Evolutionary conservation across 2,113 vertebrate genomes (phyloP), one percentile per base, ranked within the genome.

Genomic region (Diadophis punctatus): DNA sequence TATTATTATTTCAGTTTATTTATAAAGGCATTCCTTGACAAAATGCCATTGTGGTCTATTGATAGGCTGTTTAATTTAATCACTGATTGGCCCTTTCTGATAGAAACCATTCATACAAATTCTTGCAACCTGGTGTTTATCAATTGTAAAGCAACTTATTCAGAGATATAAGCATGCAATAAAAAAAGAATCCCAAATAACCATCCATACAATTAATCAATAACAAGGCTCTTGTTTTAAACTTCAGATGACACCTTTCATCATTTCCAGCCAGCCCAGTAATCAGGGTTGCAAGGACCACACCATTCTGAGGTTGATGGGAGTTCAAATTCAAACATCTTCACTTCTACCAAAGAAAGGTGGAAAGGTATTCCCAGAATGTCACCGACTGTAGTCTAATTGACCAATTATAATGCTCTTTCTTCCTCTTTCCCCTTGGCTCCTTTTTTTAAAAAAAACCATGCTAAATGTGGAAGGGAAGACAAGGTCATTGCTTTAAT

Each of bases 401-500:
- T 46, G 18, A 20, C 46, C 56, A 9, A 20, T 6, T 51, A n/a
- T 27, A 56, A 60, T 39, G 43, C 18, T 87, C 25, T 34, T 49
- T 53, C 34, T 74, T 87, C 58, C 27, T 60, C 49, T 6, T 20
- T 80, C 27, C 34, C 34, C 30, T 86, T 34, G 22, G 11, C 20
- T 56, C 25, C n/a, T 74, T 74, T n/a, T n/a, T n/a, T 46, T 46
- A 46, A 46, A 22, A 49, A 90, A 89, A 55, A 55, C 14, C 55
- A 5, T 18, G 16, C 43, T 84, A n/a, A 39, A 43, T 52, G n/a
- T 58, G 34, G 25, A 43, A 46, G 46, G 16, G 84, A 90, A 80
- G 52, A 92, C 74, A 91, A 93, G 90, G 88, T 93, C 90, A 55
- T 63, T 63, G 53, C 93, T 89, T 84, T 2, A 25, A 30, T 80